These are phyloP conservation scores for Agonopterix subpropinquella DNA, from an alignment of 2,888 invertebrate genomes.

Conservation along the genomic window DNA sequence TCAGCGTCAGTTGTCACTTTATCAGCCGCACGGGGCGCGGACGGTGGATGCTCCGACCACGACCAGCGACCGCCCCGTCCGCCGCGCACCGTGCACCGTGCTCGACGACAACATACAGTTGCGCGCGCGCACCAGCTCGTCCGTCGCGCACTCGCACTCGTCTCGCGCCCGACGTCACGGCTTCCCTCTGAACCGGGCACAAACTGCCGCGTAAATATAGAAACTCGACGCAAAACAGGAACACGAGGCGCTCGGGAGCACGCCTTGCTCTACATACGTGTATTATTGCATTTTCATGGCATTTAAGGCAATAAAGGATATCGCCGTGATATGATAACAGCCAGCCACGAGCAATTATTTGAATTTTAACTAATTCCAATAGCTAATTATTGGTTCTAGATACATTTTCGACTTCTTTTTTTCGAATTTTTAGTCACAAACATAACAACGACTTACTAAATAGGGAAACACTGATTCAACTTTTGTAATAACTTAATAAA, in stretches of 20 bases:
- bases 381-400: too few relatives aligned
- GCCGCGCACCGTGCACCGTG: slow-evolving; percentile 34
- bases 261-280: slow-evolving; percentile 16
- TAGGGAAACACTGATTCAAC: too few relatives aligned
- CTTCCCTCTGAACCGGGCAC: slow-evolving; percentile 53
- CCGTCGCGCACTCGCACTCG: slow-evolving; percentile 14
- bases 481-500: too few relatives aligned
- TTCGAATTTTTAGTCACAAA: too few relatives aligned
- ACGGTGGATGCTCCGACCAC: slow-evolving; percentile 2
- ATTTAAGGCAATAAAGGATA: neutral
- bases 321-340: too few relatives aligned
- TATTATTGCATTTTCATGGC: neutral
- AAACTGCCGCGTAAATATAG: slow-evolving; percentile 68
- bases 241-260: slow-evolving; percentile 54
- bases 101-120: slow-evolving; percentile 4
- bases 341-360: too few relatives aligned
- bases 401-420: too few relatives aligned
- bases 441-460: too few relatives aligned
- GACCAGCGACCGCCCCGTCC: slow-evolving; percentile 31
- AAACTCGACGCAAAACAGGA: slow-evolving; percentile 60
- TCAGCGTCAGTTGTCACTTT: slow-evolving; percentile 6
- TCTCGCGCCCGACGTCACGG: slow-evolving; percentile 48
- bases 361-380: too few relatives aligned
- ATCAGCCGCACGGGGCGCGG: neutral
- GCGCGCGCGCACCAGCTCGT: slow-evolving; percentile 12